Base-by-base conservation (phyloP, 2,113 vertebrate genomes). In the Pollachius pollachius region DNA sequence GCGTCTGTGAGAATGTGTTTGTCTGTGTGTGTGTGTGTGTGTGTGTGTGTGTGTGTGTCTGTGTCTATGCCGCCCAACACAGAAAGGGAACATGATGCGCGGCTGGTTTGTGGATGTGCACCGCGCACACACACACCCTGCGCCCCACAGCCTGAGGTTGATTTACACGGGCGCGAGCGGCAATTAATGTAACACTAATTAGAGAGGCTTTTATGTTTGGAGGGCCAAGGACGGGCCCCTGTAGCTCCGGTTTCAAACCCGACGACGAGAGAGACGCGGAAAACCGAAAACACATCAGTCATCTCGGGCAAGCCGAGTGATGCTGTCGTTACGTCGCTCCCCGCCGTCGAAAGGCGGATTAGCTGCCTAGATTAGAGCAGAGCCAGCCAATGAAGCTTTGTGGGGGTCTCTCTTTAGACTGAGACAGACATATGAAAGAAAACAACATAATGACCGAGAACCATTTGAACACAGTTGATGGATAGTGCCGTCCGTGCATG, bases 171-270 rank as follows among this genome's bases (percentile, higher is more conserved):
- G 67, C 78, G 83, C 76, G 79, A 84, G 78, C 83, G 78, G 78
- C 79, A 87, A 88, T 89, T 89, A 84, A 83, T 81, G 82, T 83
- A 75, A 73, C 73, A 67, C 85, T 87, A 85, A 90, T 90, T 86
- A 85, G 78, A 78, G 72, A 71, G 70, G 77, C 79, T 85, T 85
- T 88, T 78, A 81, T 81, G 72, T 85, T 74, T 76, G 69, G 77
- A 81, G 66, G 69, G 71, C 77, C 74, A 64, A 60, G 75, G 78
- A 77, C 41, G 71, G 71, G 79, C 81, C 81, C 71, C 74, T 73
- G 84, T 18, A 19, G 11, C 57, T 34, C 25, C 1, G 52, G 23
- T 48, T 19, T 15, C 3, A 58, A 86, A 72, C 81, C 77, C 76
- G 72, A 64, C 81, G 72, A 64, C 81, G 72, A 74, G 67, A 79